Percentiles rank a stretch among this genome's conserved stretches.
Conservation (phyloP, 2,888 invertebrate genomes). For the Eledone cirrhosa region DNA sequence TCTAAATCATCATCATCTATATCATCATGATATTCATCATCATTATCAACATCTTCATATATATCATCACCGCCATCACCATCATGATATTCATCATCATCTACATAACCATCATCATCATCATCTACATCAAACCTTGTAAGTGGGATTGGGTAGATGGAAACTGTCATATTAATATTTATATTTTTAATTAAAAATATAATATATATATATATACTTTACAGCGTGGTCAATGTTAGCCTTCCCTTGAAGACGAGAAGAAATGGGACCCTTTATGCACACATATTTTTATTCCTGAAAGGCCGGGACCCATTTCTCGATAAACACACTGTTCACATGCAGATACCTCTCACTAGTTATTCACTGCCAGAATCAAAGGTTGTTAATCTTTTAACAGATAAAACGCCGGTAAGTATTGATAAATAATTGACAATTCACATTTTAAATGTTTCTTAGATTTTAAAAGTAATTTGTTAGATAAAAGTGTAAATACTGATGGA, state of each 20-base stretch:
- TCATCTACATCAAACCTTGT: too few species aligned
- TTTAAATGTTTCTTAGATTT: background rate
- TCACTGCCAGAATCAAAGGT: conserved; percentile 77
- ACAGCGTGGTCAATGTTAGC: conserved; percentile 76
- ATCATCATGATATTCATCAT: too few species aligned
- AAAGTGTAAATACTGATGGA: too few species aligned
- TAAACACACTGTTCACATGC: conserved; percentile 72
- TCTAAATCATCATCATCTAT: too few species aligned
- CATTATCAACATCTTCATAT: too few species aligned
- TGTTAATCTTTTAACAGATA: conserved; percentile 61
- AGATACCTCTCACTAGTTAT: conserved; percentile 78
- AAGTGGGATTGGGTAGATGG: too few species aligned
- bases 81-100: too few species aligned
- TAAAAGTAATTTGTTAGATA: too few species aligned
- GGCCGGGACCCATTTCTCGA: conserved; percentile 69
- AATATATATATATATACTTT: conserved; percentile 35
- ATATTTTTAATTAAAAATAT: too few species aligned
- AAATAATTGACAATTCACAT: conserved; percentile 31
- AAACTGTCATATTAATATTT: too few species aligned
- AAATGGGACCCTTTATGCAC: conserved; percentile 86
- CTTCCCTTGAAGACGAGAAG: conserved; percentile 79
- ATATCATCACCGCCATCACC: too few species aligned
- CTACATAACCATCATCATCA: too few species aligned
- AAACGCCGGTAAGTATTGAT: conserved; percentile 14
- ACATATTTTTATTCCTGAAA: conserved; percentile 74